phyloP scores from a whole-genome alignment of 1,140 invertebrate species.

The Parapsyche elsis region DNA sequence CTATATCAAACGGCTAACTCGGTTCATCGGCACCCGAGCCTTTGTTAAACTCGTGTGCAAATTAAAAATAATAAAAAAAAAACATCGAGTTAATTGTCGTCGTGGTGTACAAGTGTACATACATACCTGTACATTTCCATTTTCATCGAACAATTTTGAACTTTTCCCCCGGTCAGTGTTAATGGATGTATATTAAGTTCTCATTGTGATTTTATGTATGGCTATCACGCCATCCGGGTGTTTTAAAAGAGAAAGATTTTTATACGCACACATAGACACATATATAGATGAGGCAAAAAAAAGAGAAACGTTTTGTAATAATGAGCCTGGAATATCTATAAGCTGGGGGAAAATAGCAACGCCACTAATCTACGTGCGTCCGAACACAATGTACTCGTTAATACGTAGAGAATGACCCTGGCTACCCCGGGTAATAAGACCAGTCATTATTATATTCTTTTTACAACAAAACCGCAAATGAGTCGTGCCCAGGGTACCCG shows the following conservation, averaged over 20 bases:
- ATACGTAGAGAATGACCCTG: slow-evolving; percentile 1
- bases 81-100: neutral
- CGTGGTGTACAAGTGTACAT: too few species aligned
- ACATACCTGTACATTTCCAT: too few species aligned
- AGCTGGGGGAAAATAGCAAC: neutral
- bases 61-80: neutral
- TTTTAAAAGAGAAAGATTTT: slow-evolving; percentile 45
- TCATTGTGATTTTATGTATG: slow-evolving; percentile 50
- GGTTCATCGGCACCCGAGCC: neutral
- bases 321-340: neutral
- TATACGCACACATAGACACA: neutral
- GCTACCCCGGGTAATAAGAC: slow-evolving; percentile 3
- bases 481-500: neutral
- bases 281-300: neutral
- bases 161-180: slow-evolving; percentile 27
- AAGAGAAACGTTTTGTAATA: slow-evolving; percentile 2
- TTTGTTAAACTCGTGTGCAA: neutral
- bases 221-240: slow-evolving; percentile 49
- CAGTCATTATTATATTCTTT: slow-evolving; percentile 3
- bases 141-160: slow-evolving; percentile 43
- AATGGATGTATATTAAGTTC: slow-evolving; percentile 52
- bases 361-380: slow-evolving; percentile 12
- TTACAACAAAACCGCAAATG: slow-evolving; percentile 12
- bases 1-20: neutral
- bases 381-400: slow-evolving; percentile 27